Conservation (phyloP, 2,888 invertebrate genomes). For the Caenorhabditis sp. region DNA sequence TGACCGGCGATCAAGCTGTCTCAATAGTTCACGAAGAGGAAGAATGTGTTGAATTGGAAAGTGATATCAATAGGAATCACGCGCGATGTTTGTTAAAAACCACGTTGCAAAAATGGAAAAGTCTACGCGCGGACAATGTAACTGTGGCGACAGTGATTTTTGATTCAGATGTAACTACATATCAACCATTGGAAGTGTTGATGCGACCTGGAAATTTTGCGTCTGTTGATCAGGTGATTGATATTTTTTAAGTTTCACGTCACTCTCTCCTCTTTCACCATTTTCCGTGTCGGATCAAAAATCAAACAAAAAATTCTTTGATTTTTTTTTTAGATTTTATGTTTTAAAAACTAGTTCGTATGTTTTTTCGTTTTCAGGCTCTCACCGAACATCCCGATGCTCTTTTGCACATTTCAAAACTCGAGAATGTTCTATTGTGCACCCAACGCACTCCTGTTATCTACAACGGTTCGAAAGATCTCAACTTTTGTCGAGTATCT, state of each 20-base stretch:
- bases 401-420: conserved; percentile 14
- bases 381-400: conserved; percentile 26
- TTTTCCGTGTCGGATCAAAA: no score
- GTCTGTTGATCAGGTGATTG: conserved; percentile 17
- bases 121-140: conserved; percentile 92
- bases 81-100: conserved; percentile 86
- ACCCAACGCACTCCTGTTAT: conserved; percentile 41
- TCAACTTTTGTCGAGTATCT: conserved; percentile 35
- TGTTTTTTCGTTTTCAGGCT: conserved; percentile 3
- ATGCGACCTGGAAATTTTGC: conserved; percentile 10
- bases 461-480: conserved; percentile 47
- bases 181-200: conserved; percentile 11
- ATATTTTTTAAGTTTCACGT: no score
- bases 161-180: conserved; percentile 11
- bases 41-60: conserved; percentile 5
- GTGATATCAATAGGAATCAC: conserved; percentile 77
- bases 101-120: conserved; percentile 85
- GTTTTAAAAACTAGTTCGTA: no score
- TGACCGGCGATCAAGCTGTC: conserved; percentile 82
- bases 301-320: no score
- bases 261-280: no score
- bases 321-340: no score
- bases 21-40: conserved; percentile 17
- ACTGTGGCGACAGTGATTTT: conserved; percentile 87
- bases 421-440: conserved; percentile 10